A percentile compares a stretch with the other conserved stretches of the same genome.
Evolutionary conservation across 2,113 vertebrate genomes (phyloP).

Genomic region (Falcunculus frontatus): DNA sequence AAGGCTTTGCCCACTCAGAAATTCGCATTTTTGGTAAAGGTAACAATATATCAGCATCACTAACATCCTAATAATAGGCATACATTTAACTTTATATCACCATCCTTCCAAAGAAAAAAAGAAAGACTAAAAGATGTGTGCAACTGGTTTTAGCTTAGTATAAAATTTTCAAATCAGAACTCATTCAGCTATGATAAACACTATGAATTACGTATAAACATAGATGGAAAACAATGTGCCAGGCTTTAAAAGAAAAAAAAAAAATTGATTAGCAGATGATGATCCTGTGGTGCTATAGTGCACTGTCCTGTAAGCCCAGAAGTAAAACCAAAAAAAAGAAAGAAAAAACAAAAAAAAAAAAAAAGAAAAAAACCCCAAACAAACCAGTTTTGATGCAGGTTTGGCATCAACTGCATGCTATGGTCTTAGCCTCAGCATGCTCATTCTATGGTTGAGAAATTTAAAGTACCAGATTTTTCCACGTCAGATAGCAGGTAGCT

Average conservation of each 20-base stretch:
- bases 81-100: conserved; percentile 18
- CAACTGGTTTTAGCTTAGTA: conserved; percentile 34
- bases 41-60: conserved; percentile 37
- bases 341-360: neutral
- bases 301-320: neutral
- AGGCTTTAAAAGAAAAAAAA: neutral
- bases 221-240: conserved; percentile 9
- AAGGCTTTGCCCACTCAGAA: conserved; percentile 42
- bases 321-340: neutral
- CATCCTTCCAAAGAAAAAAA: conserved; percentile 5
- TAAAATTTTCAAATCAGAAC: conserved; percentile 32
- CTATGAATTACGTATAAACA: conserved; percentile 23
- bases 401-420: neutral
- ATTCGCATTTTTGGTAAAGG: conserved; percentile 57
- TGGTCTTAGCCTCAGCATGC: neutral
- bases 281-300: neutral
- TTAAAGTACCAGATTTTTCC: conserved; percentile 23
- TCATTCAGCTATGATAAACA: conserved; percentile 13
- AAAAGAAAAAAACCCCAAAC: neutral
- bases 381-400: conserved; percentile 18
- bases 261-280: neutral
- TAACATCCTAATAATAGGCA: conserved; percentile 46
- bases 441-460: neutral
- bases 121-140: conserved; percentile 14
- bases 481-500: conserved; percentile 20